These are phyloP conservation scores for Porphyrio hochstetteri DNA, from an alignment of 2,113 vertebrate genomes.

Conservation along the genomic window DNA sequence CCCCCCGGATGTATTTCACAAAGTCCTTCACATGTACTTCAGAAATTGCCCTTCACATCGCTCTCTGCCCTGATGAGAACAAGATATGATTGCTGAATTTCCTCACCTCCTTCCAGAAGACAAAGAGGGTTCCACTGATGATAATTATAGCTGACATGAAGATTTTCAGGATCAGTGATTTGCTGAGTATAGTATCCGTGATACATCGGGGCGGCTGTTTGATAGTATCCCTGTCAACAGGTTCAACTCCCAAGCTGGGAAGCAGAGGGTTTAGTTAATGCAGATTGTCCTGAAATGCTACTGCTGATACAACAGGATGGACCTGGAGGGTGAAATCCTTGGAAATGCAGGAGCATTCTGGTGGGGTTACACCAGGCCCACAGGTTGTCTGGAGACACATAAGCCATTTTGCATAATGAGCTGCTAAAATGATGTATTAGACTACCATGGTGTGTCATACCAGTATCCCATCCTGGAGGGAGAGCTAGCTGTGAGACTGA, in stretches of 20 bases:
- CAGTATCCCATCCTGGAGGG: not conserved
- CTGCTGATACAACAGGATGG: not conserved
- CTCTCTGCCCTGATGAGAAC: not conserved
- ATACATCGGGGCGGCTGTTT: conserved; percentile 70
- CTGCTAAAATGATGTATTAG: not conserved
- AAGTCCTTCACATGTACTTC: not conserved
- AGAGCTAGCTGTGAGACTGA: not conserved
- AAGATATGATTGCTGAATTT: not conserved
- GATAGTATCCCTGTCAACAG: conserved; percentile 80
- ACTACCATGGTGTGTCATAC: too few relatives aligned
- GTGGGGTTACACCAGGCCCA: not conserved
- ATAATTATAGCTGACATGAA: conserved; percentile 77
- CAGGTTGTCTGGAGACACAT: not conserved
- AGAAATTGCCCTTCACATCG: not conserved
- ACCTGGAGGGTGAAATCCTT: not conserved
- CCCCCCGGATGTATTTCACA: not conserved
- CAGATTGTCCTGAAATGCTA: accelerated
- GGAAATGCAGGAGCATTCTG: not conserved
- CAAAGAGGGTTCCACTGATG: conserved; percentile 80
- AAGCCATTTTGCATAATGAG: not conserved
- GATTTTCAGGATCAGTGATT: conserved; percentile 74
- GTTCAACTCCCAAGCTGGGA: conserved; percentile 81
- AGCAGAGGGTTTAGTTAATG: not conserved
- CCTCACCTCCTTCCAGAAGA: conserved; percentile 83
- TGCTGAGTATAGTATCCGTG: conserved; percentile 76